A percentile compares a stretch with the other conserved stretches of the same genome.
Evolutionary conservation across 2,888 invertebrate genomes (phyloP).

Genomic region (Phalera bucephala): DNA sequence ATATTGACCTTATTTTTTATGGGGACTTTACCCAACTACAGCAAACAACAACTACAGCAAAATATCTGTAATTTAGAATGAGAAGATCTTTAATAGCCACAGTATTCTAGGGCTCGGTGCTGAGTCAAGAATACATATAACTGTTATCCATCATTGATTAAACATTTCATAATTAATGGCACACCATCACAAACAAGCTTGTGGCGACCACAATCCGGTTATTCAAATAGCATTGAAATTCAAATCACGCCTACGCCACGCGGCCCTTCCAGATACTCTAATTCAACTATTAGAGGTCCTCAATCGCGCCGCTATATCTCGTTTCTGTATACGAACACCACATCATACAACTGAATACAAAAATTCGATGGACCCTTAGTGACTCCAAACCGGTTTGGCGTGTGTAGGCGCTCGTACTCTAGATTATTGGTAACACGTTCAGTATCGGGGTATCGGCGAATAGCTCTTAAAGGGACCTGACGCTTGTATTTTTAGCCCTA

Average conservation of each 20-base stretch:
- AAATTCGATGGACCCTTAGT: constrained; percentile 53
- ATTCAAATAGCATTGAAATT: constrained; percentile 23
- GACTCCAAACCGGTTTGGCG: constrained; percentile 45
- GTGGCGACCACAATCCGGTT: not conserved
- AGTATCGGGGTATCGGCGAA: constrained; percentile 8
- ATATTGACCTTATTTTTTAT: too few species aligned
- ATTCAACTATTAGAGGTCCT: constrained; percentile 34
- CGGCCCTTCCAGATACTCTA: constrained; percentile 38
- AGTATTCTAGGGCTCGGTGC: too few species aligned
- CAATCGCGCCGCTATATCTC: constrained; percentile 54
- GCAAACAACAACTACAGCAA: too few species aligned
- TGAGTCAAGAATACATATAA: too few species aligned
- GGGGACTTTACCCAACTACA: too few species aligned
- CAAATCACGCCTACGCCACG: constrained; percentile 17
- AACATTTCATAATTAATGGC: too few species aligned
- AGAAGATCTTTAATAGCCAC: too few species aligned
- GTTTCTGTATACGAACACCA: constrained; percentile 59
- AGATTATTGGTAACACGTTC: constrained; percentile 28
- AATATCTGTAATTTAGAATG: too few species aligned
- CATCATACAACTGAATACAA: constrained; percentile 47
- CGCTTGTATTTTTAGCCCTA: constrained; percentile 7
- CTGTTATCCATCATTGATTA: too few species aligned
- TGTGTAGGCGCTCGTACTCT: constrained; percentile 32
- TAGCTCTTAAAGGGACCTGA: constrained; percentile 17
- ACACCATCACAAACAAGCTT: not conserved